Evolutionary conservation across 2,797 vertebrate species (phyloP).

Genomic region (Thamnophis elegans): DNA sequence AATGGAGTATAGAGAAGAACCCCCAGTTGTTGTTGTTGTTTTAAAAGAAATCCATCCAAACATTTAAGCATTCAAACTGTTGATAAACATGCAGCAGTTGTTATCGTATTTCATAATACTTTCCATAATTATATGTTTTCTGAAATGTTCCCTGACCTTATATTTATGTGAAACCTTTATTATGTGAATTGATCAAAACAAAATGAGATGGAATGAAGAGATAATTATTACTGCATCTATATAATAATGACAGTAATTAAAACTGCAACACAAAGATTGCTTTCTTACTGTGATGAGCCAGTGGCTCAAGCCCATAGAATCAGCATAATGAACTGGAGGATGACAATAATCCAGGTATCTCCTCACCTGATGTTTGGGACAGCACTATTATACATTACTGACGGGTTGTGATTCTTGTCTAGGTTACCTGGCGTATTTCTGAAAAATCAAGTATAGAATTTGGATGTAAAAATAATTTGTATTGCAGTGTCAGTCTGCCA

Average conservation of each 20-base stretch:
- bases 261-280: conserved; percentile 59
- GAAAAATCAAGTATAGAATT: neutral
- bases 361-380: neutral
- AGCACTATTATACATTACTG: neutral
- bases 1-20: neutral
- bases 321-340: conserved; percentile 46
- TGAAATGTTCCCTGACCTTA: conserved; percentile 74
- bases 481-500: neutral
- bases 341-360: conserved; percentile 38
- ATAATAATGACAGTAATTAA: conserved; percentile 79
- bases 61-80: conserved; percentile 66
- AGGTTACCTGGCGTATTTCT: neutral
- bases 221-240: conserved; percentile 75
- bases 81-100: conserved; percentile 62
- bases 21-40: neutral
- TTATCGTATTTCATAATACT: conserved; percentile 73
- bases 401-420: neutral
- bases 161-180: conserved; percentile 79
- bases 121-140: conserved; percentile 76
- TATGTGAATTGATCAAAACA: conserved; percentile 78
- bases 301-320: conserved; percentile 62
- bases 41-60: conserved; percentile 44
- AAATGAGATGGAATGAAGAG: conserved; percentile 75
- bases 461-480: neutral
- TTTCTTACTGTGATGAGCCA: conserved; percentile 65